Conservation (phyloP, 2,113 vertebrate species). For the Numida meleagris region DNA sequence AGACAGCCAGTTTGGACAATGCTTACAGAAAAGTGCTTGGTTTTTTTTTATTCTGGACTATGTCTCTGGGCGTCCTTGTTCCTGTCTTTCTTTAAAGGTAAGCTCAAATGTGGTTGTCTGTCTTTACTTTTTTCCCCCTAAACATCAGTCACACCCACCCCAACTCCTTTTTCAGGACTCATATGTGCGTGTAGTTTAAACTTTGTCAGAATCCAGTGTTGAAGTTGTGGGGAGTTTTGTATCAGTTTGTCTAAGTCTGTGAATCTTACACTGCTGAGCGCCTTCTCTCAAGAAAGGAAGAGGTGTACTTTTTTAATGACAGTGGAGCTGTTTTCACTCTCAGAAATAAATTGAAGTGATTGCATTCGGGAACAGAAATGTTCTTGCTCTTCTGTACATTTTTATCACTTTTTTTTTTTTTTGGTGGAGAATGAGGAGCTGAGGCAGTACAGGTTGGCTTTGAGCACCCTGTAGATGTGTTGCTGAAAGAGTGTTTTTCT, state of each 20-base stretch:
- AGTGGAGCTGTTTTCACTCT: neutral
- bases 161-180: neutral
- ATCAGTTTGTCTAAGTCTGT: neutral
- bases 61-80: conserved; percentile 49
- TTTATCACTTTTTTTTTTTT: neutral
- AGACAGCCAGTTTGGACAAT: conserved; percentile 25
- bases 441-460: neutral
- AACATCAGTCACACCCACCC: neutral
- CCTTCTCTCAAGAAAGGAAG: neutral
- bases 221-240: neutral
- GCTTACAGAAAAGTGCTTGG: conserved; percentile 12
- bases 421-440: neutral
- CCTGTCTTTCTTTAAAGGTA: conserved; percentile 53
- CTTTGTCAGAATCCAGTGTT: neutral
- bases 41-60: conserved; percentile 37
- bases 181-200: neutral
- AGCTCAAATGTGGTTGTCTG: neutral
- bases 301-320: neutral
- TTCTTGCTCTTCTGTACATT: neutral
- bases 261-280: neutral
- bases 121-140: neutral
- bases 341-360: neutral
- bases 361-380: neutral
- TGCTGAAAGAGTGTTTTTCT: neutral
- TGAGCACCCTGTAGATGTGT: neutral